Base-by-base conservation (phyloP, 1,140 invertebrate species). In the Aphaenogaster floridana region DNA sequence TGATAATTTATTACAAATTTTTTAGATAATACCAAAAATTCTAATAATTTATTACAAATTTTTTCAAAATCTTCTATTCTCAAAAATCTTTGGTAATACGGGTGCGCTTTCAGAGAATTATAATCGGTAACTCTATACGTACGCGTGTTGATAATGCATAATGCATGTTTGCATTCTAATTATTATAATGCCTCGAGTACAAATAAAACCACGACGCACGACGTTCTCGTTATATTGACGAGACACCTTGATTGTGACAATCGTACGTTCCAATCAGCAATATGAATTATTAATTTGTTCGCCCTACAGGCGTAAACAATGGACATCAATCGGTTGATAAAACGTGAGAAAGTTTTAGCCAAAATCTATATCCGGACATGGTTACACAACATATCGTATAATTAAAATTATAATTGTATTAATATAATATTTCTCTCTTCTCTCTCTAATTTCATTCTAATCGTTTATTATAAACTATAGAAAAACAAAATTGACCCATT, bases 271-370 rank as follows among this genome's bases (percentile, higher is more conserved):
- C 80, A 84, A 84, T 84, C 80, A 84, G 80, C n/a, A 76, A 76
- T 84, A 76, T 84, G 54, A 84, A 84, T 84, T 84, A 76, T 84
- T 84, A 74, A 84, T 84, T 76, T 39, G 17, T 84, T 84, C 54
- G 28, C 17, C 1, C 34, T 45, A 11, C 15, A 61, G 63, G 34
- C n/a, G 8, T 21, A 36, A 80, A 34, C 68, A 61, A 81, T 34
- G n/a, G 13, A 50, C 74, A 74, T 50, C 54, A 84, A 28, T 8
- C 28, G 52, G 9, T 71, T 57, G 21, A 48, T 42, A 45, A 81
- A 81, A 42, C 15, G 50, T 66, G 50, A 42, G 6, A 8, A 42
- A 17, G 36, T 52, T 42, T 54, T 68, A 68, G 36, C 5, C 17
- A 66, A 50, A 79, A 50, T 48, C 9, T 9, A 34, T 15, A 45